Evolutionary conservation across 92 coral and sea anemone species (phyloP).

Genomic region (Parazoanthus swiftii): DNA sequence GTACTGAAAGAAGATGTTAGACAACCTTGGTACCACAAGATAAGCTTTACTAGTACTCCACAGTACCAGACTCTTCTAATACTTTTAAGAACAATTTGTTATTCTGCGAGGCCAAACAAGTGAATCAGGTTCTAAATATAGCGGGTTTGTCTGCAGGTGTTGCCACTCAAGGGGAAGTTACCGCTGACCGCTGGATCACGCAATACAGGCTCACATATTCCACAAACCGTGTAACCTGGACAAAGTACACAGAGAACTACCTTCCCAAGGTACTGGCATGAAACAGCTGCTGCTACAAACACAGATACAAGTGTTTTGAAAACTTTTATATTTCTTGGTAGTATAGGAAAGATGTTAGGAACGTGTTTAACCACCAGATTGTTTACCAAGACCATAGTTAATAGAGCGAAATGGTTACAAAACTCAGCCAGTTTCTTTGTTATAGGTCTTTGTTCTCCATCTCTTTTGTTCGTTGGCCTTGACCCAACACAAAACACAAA

Average conservation of each 20-base stretch:
- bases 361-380: no score
- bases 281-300: neutral
- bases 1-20: no score
- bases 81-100: neutral
- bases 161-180: constrained; percentile 90
- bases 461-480: no score
- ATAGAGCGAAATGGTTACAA: no score
- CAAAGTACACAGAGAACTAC: constrained; percentile 80
- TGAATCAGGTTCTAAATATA: neutral
- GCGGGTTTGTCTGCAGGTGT: constrained; percentile 58
- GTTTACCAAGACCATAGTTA: no score
- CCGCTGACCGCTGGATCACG: constrained; percentile 86
- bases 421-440: no score
- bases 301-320: neutral
- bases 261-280: constrained; percentile 58
- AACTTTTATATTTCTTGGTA: no score
- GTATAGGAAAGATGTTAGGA: no score
- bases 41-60: neutral
- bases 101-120: neutral
- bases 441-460: no score
- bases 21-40: no score
- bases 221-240: constrained; percentile 77
- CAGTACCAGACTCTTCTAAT: neutral
- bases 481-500: no score
- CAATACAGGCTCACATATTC: constrained; percentile 80